phyloP scores from a whole-genome alignment of 2,797 vertebrate species.

The Apogon talboti region DNA sequence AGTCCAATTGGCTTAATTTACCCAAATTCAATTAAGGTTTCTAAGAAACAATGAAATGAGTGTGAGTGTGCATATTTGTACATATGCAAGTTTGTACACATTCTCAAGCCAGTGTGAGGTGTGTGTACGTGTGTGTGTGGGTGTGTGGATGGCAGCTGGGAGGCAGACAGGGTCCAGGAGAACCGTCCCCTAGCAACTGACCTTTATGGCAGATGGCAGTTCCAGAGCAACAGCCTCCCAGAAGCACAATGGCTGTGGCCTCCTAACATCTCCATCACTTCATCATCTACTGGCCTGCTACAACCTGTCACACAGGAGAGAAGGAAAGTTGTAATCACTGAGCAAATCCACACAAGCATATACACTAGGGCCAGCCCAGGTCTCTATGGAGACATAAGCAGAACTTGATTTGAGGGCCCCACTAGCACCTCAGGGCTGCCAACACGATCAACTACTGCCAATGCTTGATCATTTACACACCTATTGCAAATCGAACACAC shows the following conservation, averaged over 20 bases:
- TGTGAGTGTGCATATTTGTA: constrained; percentile 17
- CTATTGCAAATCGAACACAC: too few species aligned
- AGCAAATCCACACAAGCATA: neutral
- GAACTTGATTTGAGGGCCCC: too few species aligned
- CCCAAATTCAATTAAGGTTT: constrained; percentile 40
- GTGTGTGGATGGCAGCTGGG: constrained; percentile 84
- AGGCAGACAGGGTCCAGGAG: constrained; percentile 85
- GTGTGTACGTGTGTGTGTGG: constrained; percentile 60
- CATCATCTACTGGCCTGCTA: constrained; percentile 73
- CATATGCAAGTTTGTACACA: constrained; percentile 56
- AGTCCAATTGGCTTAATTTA: constrained; percentile 18
- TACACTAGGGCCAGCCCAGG: too few species aligned
- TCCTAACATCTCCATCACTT: constrained; percentile 86
- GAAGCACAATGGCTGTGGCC: constrained; percentile 82
- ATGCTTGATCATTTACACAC: too few species aligned
- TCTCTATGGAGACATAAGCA: too few species aligned
- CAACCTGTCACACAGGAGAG: constrained; percentile 67
- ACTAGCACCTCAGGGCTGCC: too few species aligned
- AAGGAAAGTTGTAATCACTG: constrained; percentile 50
- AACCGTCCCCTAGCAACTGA: constrained; percentile 84
- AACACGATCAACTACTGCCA: too few species aligned
- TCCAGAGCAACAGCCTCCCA: constrained; percentile 83
- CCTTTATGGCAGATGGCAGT: constrained; percentile 87
- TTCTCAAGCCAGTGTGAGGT: constrained; percentile 48
- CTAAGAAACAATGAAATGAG: constrained; percentile 33